Evolutionary conservation across 2,113 vertebrate genomes (phyloP).

Genomic region (Fregetta grallaria): DNA sequence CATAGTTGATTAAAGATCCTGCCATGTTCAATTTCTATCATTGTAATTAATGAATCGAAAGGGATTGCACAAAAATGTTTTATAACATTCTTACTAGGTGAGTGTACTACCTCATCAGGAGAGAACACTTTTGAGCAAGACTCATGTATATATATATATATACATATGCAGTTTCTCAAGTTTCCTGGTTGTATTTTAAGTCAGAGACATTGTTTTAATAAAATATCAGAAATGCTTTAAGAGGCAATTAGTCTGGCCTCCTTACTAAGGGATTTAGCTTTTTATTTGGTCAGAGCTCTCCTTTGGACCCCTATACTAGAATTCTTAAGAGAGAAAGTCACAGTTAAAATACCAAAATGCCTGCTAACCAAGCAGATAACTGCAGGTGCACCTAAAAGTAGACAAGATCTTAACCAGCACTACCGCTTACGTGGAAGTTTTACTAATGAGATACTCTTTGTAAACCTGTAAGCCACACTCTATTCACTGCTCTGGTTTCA

Average conservation of each 20-base stretch:
- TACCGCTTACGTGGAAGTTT: neutral
- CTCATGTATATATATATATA: neutral
- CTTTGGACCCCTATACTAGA: neutral
- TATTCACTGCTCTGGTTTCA: neutral
- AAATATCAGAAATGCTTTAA: neutral
- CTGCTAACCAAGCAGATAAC: neutral
- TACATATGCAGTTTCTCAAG: neutral
- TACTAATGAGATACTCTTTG: neutral
- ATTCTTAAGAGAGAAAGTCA: neutral
- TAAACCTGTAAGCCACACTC: neutral
- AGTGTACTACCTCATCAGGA: neutral
- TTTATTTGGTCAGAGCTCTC: neutral
- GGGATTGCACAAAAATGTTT: neutral
- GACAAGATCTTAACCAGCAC: neutral
- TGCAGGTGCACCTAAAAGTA: neutral
- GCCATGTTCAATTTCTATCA: neutral
- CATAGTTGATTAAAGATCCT: constrained; percentile 2
- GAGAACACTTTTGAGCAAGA: neutral
- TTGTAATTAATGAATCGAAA: neutral
- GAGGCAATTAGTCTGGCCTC: neutral
- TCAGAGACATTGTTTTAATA: neutral
- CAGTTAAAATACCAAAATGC: neutral
- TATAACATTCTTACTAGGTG: neutral
- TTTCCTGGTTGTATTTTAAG: neutral
- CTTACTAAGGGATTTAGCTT: neutral